A percentile compares a stretch with the other conserved stretches of the same genome.
Evolutionary conservation across 2,113 vertebrate genomes (phyloP).

Genomic region (Carollia perspicillata): DNA sequence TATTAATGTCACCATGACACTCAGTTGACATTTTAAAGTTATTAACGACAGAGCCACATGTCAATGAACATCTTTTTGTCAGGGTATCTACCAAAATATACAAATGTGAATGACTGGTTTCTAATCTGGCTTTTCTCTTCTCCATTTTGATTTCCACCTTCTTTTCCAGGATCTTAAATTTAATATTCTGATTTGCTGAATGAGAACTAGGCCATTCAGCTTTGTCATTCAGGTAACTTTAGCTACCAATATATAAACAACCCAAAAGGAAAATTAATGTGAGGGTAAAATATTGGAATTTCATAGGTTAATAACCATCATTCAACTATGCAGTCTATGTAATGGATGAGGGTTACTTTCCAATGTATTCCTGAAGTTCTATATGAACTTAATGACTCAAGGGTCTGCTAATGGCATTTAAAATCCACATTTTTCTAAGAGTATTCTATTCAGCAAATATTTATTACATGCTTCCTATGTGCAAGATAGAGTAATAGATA

Average conservation of each 20-base stretch:
- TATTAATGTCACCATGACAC: slow-evolving; percentile 48
- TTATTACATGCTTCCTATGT: slow-evolving; percentile 8
- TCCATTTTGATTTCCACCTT: slow-evolving; percentile 9
- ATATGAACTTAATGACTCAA: slow-evolving; percentile 12
- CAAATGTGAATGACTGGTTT: slow-evolving; percentile 29
- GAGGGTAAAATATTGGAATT: slow-evolving; percentile 6
- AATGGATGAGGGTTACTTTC: neutral
- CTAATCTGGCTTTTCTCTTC: neutral
- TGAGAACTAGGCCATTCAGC: neutral
- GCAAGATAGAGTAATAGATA: neutral
- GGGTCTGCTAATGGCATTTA: neutral
- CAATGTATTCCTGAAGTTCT: neutral
- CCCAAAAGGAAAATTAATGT: slow-evolving; percentile 1
- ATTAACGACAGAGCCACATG: slow-evolving; percentile 38
- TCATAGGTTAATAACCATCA: neutral
- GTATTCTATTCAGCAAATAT: neutral
- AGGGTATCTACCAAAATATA: neutral
- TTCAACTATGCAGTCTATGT: neutral
- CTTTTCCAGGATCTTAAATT: neutral
- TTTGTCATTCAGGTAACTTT: slow-evolving; percentile 22
- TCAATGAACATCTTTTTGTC: slow-evolving; percentile 41
- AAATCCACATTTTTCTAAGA: slow-evolving; percentile 36
- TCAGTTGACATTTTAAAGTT: slow-evolving; percentile 57
- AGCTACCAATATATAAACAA: neutral
- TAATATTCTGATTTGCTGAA: neutral